phyloP scores from a whole-genome alignment of 2,797 vertebrate genomes.

The Sciaenops ocellatus region DNA sequence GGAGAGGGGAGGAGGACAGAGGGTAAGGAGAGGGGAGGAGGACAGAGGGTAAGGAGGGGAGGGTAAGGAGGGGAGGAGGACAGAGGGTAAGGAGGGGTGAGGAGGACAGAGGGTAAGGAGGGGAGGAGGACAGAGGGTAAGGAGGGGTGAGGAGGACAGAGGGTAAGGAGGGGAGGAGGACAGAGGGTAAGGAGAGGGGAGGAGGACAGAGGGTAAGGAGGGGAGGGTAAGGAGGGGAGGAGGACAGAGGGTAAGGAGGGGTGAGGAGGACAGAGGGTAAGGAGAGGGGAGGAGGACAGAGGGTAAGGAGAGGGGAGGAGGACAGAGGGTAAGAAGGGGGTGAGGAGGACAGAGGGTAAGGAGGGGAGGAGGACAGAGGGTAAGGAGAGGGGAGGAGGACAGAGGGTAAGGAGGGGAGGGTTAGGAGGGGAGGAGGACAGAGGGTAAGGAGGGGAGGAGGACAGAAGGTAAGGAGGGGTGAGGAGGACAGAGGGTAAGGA shows the following conservation, averaged over 20 bases:
- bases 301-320: constrained; percentile 3
- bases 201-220: no score
- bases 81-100: no score
- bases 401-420: background rate
- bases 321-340: background rate
- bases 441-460: background rate
- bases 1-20: background rate
- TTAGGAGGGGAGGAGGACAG: constrained; percentile 15
- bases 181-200: no score
- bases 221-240: no score
- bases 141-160: no score
- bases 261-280: background rate
- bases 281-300: background rate
- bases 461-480: constrained; percentile 4
- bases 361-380: constrained; percentile 7
- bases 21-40: constrained; percentile 14
- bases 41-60: background rate
- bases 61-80: no score
- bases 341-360: background rate
- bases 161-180: no score
- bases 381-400: background rate
- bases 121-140: no score
- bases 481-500: background rate
- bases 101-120: no score
- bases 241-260: constrained; percentile 13